These are phyloP conservation scores for Sarotherodon lohbergeri DNA, from an alignment of 2,113 vertebrate genomes.

Conservation along the genomic window DNA sequence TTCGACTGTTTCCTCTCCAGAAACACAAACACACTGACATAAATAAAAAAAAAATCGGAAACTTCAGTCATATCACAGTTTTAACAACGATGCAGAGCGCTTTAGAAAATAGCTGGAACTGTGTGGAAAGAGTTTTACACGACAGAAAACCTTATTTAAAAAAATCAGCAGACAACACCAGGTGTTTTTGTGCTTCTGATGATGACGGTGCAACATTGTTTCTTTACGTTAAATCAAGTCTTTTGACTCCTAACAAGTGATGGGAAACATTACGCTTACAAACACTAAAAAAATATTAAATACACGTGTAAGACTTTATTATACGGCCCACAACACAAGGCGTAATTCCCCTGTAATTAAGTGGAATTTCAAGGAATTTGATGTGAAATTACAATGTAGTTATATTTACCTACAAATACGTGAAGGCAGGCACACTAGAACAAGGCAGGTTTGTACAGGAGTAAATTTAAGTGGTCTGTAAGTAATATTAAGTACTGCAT, in stretches of 20 bases:
- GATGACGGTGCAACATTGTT: background rate
- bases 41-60: background rate
- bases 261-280: background rate
- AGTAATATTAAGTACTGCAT: background rate
- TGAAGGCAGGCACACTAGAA: background rate
- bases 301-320: background rate
- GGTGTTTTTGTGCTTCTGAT: background rate
- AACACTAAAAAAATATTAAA: background rate
- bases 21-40: slow-evolving; percentile 27
- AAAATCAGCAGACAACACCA: rapidly evolving
- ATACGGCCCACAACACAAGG: rapidly evolving
- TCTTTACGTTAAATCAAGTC: background rate
- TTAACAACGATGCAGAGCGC: background rate
- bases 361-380: background rate
- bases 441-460: background rate
- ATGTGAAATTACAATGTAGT: background rate
- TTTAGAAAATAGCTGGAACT: background rate
- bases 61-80: background rate
- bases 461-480: background rate
- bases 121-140: background rate
- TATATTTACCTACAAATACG: background rate
- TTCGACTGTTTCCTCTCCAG: slow-evolving; percentile 37
- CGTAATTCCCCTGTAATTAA: background rate
- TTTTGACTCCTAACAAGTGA: background rate
- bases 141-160: background rate